A percentile compares a stretch with the other conserved stretches of the same genome.
phyloP scores from a whole-genome alignment of 2,797 vertebrate species.

The Sebastes itinus region DNA sequence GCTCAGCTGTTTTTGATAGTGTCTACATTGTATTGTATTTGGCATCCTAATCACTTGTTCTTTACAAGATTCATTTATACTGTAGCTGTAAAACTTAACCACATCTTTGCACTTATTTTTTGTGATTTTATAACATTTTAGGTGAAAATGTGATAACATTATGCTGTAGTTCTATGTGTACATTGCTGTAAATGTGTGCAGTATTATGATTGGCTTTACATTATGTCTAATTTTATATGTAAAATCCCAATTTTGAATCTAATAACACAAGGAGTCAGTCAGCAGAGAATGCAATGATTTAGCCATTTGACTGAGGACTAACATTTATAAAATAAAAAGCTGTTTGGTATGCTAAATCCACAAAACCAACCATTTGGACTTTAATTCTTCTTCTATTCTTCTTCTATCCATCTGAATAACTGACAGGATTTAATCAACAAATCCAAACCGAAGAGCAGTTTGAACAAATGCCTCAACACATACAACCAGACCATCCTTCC shows the following conservation, averaged over 20 bases:
- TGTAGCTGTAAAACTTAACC: background rate
- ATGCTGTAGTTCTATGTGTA: background rate
- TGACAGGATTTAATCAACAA: background rate
- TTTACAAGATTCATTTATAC: background rate
- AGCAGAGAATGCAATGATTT: background rate
- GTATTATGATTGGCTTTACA: background rate
- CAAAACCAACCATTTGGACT: background rate
- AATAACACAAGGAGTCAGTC: background rate
- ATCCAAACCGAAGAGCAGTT: background rate
- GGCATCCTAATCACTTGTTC: background rate
- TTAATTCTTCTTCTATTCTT: constrained; percentile 6
- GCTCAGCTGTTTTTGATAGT: background rate
- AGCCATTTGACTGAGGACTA: background rate
- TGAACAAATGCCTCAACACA: constrained; percentile 1
- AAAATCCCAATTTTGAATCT: background rate
- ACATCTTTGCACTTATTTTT: background rate
- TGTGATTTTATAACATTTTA: background rate
- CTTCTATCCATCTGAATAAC: background rate
- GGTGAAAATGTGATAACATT: background rate
- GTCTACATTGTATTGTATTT: background rate
- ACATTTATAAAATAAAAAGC: constrained; percentile 5
- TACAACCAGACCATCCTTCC: background rate
- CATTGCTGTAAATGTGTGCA: background rate
- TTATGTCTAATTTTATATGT: background rate
- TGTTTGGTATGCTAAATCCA: constrained; percentile 4